Evolutionary conservation across 2,888 invertebrate genomes (phyloP), one percentile per base, ranked within the genome.

Genomic region (Corythucha ciliata): DNA sequence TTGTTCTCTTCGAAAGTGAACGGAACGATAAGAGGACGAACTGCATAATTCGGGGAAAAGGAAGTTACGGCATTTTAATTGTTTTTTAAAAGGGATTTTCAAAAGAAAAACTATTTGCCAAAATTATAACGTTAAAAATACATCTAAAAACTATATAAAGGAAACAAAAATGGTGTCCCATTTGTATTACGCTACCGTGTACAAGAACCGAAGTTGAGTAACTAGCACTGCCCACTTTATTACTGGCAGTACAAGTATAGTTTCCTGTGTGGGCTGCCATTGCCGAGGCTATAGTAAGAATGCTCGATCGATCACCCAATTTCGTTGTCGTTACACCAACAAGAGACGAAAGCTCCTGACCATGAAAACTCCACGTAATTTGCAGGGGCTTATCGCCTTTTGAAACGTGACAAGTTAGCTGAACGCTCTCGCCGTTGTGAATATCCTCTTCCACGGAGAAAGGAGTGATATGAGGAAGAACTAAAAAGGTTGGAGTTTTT

Each of bases 1-100:
- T 84, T 78, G 63, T 83, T 81, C 60, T 77, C 76, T 68, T 78
- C 57, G 69, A 86, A 84, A 68, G 78, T 77, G 72, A 86, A 86
- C 64, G 85, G 83, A 70, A 76, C 80, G 71, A 87, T 83, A 69
- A 79, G 81, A 68, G 86, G 86, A 65, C 80, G 68, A 71, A 85
- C 86, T 87, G 79, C 54, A 34, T 36, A 42, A 34, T 48, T n/a
- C n/a, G n/a, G n/a, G 34, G 24, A 48, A 26, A 47, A 47, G 26
- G 24, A 8, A 29, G 8, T 29, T 8, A 29, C 29, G 29, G 29
- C 10, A 12, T 29, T 29, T 8, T 29, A 29, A 12, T 29, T 10
- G 29, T 8, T n/a, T n/a, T n/a, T n/a, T n/a, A n/a, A n/a, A n/a
- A n/a, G n/a, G n/a, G n/a, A n/a, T n/a, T n/a, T n/a, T n/a, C n/a